Evolutionary conservation across 2,113 vertebrate genomes (phyloP).

Genomic region (Austrofundulus limnaeus): DNA sequence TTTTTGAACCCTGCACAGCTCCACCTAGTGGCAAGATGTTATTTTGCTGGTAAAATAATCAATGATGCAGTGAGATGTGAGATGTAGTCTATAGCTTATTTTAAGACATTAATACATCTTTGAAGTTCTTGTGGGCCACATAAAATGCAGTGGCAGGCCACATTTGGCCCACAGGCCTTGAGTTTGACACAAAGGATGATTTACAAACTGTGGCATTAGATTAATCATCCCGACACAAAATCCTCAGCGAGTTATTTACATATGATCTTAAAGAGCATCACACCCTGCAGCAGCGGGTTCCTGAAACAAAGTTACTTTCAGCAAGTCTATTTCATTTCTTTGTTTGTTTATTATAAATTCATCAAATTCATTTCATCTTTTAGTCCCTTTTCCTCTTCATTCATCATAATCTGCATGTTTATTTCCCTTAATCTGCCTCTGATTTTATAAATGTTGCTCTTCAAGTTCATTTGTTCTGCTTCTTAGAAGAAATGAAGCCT

Average conservation of each 20-base stretch:
- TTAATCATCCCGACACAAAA: slow-evolving; percentile 11
- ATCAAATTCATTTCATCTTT: not conserved
- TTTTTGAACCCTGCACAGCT: no score
- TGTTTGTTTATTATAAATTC: not conserved
- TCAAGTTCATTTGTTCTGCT: slow-evolving; percentile 18
- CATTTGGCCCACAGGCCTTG: no score
- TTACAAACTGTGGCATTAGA: slow-evolving; percentile 23
- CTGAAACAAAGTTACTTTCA: slow-evolving; percentile 13
- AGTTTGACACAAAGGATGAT: slow-evolving; percentile 9
- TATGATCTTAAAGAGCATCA: slow-evolving; percentile 16
- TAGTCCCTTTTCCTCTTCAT: not conserved
- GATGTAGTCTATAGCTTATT: no score
- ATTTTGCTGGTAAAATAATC: no score
- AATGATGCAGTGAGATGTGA: no score
- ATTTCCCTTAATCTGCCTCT: slow-evolving; percentile 2
- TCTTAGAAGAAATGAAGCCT: slow-evolving; percentile 16
- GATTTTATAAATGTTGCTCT: not conserved
- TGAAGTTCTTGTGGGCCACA: no score
- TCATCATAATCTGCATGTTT: not conserved
- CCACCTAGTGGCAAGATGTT: no score
- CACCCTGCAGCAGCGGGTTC: slow-evolving; percentile 4
- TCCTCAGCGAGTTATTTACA: no score
- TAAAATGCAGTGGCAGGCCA: no score
- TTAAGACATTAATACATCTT: no score
- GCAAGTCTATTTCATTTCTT: slow-evolving; percentile 2